phyloP scores from a whole-genome alignment of 2,797 vertebrate species.

The Silurus lanzhouensis region DNA sequence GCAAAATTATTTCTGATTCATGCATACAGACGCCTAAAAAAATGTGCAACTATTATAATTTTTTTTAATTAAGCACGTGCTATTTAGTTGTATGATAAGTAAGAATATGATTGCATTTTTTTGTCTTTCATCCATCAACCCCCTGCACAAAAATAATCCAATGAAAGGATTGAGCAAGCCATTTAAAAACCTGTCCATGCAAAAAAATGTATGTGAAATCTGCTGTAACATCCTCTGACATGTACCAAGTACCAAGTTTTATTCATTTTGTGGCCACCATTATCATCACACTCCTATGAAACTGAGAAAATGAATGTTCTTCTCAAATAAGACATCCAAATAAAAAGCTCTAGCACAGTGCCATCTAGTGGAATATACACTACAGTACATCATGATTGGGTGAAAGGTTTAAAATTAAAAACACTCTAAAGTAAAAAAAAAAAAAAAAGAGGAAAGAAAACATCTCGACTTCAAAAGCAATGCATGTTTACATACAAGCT shows the following conservation, averaged over 20 bases:
- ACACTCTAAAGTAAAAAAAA: not conserved
- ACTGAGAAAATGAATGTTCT: not conserved
- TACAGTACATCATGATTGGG: not conserved
- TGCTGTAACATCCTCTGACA: not conserved
- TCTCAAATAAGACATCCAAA: not conserved
- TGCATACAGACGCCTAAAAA: not conserved
- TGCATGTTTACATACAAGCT: not conserved
- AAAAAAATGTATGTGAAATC: not conserved
- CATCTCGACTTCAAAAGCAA: not conserved
- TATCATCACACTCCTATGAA: not conserved
- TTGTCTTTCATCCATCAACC: not conserved
- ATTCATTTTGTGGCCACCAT: constrained; percentile 8
- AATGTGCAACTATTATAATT: not conserved
- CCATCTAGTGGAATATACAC: constrained; percentile 55
- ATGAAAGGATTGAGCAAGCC: not conserved
- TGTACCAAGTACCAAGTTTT: not conserved
- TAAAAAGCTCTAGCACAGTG: constrained; percentile 42
- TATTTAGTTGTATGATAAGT: not conserved
- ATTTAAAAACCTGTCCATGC: not conserved
- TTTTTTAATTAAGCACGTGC: not conserved
- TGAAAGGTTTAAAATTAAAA: not conserved
- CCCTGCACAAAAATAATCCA: not conserved
- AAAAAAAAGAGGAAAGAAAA: not conserved
- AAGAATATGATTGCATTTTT: not conserved
- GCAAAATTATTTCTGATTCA: not conserved